These are phyloP conservation scores for Trachelus iudaicus DNA, from an alignment of 2,888 invertebrate species.

Conservation along the genomic window DNA sequence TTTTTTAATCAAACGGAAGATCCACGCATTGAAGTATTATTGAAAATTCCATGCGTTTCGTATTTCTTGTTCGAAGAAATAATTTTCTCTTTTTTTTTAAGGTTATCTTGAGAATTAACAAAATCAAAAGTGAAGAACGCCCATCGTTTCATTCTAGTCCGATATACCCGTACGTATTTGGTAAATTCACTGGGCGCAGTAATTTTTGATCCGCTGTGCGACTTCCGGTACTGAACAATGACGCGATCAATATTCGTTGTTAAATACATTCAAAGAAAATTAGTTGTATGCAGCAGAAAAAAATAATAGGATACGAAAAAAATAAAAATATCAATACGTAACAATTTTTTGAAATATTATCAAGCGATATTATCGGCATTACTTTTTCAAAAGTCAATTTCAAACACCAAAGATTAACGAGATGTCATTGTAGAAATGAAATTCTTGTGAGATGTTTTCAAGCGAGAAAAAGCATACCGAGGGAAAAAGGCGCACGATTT, in stretches of 20 bases:
- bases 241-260: neutral
- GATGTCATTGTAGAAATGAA: neutral
- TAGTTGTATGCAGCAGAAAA: neutral
- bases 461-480: neutral
- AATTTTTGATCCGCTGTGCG: neutral
- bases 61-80: neutral
- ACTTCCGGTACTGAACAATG: neutral
- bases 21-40: neutral
- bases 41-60: neutral
- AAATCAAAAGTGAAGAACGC: neutral
- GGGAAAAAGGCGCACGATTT: neutral
- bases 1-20: neutral
- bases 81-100: neutral
- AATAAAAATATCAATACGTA: neutral
- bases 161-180: neutral
- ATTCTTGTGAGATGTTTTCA: neutral
- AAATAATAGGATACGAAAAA: neutral
- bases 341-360: neutral
- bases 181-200: slow-evolving; percentile 1
- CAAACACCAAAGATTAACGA: neutral
- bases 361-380: neutral
- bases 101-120: neutral
- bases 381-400: neutral
- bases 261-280: neutral
- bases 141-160: neutral